phyloP scores from a whole-genome alignment of 2,113 vertebrate genomes.

The Brachyhypopomus gauderio region DNA sequence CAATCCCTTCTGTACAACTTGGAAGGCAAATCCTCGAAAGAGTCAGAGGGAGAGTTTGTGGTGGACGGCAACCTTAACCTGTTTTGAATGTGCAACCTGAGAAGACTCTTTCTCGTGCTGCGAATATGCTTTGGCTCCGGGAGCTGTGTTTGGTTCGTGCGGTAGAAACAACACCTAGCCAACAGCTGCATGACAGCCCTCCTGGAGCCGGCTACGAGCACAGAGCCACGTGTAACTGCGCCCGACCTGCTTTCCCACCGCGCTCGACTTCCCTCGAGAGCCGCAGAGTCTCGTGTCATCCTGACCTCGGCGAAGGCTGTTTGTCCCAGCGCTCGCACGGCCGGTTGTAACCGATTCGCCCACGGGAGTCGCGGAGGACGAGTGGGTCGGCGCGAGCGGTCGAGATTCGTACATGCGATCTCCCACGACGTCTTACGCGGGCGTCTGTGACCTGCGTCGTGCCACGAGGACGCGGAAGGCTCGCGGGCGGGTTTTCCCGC shows the following conservation, averaged over 20 bases:
- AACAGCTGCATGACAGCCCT: constrained; percentile 27
- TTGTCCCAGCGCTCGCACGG: neutral
- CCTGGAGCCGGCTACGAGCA: constrained; percentile 17
- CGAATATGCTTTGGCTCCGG: constrained; percentile 15
- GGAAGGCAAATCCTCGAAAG: constrained; percentile 46
- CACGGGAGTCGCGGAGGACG: neutral
- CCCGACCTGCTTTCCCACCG: neutral
- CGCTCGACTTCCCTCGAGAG: constrained; percentile 9
- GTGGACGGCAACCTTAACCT: constrained; percentile 14
- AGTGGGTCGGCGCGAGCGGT: neutral
- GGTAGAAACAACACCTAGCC: constrained; percentile 28
- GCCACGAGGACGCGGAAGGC: too few relatives aligned
- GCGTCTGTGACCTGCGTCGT: too few relatives aligned
- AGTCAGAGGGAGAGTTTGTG: constrained; percentile 15
- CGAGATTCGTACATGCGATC: neutral
- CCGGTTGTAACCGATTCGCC: neutral
- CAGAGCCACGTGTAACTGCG: neutral
- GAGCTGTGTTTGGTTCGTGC: constrained; percentile 22
- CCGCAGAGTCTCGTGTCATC: neutral
- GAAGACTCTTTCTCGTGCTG: constrained; percentile 38
- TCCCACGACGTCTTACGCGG: neutral
- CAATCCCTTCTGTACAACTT: constrained; percentile 1
- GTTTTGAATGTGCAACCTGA: constrained; percentile 38
- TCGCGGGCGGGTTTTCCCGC: neutral
- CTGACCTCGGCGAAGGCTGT: neutral